A percentile compares a stretch with the other conserved stretches of the same genome.
Evolutionary conservation across 2,113 vertebrate species (phyloP).

Genomic region (Oreochromis tanganicae): DNA sequence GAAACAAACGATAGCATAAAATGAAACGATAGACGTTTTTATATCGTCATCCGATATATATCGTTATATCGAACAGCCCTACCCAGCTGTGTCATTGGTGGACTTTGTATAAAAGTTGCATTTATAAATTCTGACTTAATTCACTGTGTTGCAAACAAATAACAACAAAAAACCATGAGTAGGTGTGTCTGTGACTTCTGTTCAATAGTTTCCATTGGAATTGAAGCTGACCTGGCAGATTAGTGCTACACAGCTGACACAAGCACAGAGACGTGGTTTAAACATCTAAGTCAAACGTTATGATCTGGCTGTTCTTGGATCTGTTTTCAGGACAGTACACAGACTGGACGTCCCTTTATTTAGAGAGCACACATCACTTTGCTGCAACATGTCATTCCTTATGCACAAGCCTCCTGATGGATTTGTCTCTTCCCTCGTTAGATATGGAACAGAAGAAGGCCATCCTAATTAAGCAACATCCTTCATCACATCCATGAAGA

Average conservation of each 20-base stretch:
- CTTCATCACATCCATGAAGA: constrained; percentile 50
- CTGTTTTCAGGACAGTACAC: constrained; percentile 85
- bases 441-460: constrained; percentile 65
- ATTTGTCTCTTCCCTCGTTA: constrained; percentile 45
- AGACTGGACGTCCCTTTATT: constrained; percentile 83
- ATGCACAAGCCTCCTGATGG: constrained; percentile 69
- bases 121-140: neutral
- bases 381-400: constrained; percentile 56
- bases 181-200: neutral
- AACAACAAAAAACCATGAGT: neutral
- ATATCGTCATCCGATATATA: too few species aligned
- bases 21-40: too few species aligned
- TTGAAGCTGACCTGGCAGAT: neutral
- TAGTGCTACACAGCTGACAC: neutral
- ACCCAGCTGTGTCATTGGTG: neutral
- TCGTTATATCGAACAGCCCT: too few species aligned
- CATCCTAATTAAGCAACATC: constrained; percentile 23
- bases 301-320: constrained; percentile 91
- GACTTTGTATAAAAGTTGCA: neutral
- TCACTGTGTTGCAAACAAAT: neutral
- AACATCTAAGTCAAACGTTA: constrained; percentile 15
- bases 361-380: constrained; percentile 75
- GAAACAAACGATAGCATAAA: too few species aligned
- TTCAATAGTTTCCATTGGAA: neutral
- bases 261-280: neutral